Percentiles rank a stretch among this genome's conserved stretches.
These are phyloP conservation scores for Myotis findleyi DNA, from an alignment of 2,797 vertebrate genomes.

Conservation along the genomic window DNA sequence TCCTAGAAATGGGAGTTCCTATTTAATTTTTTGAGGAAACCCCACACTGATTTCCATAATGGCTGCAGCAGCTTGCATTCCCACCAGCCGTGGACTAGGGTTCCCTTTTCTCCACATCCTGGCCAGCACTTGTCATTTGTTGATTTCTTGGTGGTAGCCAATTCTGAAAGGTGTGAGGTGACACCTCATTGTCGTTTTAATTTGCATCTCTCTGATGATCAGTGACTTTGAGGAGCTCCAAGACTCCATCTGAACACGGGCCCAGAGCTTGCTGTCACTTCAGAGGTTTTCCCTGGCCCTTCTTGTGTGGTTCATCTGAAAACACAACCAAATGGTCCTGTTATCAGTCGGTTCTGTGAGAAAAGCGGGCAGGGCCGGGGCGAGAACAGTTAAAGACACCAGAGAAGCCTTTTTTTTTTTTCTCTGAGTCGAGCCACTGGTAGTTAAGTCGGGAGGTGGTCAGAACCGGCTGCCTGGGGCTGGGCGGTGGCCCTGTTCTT, in stretches of 20 bases:
- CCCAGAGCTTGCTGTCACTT: not conserved
- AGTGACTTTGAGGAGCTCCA: no score
- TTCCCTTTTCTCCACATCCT: no score
- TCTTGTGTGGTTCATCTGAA: not conserved
- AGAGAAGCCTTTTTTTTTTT: not conserved
- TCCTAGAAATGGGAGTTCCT: no score
- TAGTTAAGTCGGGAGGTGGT: conserved; percentile 64
- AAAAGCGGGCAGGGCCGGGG: not conserved
- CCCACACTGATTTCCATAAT: no score
- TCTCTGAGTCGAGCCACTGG: not conserved
- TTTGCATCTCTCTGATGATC: no score
- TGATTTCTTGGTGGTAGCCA: no score
- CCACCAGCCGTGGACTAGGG: no score
- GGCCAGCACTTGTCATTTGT: no score
- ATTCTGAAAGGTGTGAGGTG: no score
- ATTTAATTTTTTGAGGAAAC: no score
- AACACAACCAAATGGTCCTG: not conserved
- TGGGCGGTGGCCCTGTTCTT: conserved; percentile 66
- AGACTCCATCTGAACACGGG: not conserved
- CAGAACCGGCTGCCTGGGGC: conserved; percentile 5
- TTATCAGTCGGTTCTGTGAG: not conserved
- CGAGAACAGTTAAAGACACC: conserved; percentile 22
- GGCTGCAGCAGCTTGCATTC: no score
- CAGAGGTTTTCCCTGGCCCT: not conserved
- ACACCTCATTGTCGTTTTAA: no score